phyloP scores from a whole-genome alignment of 2,113 vertebrate species.

The Callopanchax toddi region DNA sequence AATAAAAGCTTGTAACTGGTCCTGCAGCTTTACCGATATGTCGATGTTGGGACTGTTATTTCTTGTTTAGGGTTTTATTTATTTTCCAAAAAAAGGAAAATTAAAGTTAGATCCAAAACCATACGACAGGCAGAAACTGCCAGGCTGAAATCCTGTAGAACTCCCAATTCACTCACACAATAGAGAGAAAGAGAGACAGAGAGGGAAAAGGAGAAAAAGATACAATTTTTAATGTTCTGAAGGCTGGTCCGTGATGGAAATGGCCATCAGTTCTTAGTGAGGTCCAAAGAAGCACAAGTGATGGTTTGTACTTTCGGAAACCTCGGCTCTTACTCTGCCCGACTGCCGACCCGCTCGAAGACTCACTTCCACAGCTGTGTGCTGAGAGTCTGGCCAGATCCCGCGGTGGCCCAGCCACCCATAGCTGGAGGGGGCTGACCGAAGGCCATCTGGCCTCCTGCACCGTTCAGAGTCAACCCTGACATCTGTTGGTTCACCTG shows the following conservation, averaged over 20 bases:
- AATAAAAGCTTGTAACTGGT: conserved; percentile 86
- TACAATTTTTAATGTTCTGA: conserved; percentile 65
- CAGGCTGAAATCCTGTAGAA: conserved; percentile 79
- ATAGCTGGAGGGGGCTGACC: conserved; percentile 85
- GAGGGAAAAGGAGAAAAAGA: conserved; percentile 44
- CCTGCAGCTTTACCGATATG: conserved; percentile 85
- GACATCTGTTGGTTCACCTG: conserved; percentile 97
- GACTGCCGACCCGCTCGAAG: conserved; percentile 52
- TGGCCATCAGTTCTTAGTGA: conserved; percentile 60
- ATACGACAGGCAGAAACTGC: conserved; percentile 82
- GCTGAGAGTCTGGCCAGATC: conserved; percentile 93
- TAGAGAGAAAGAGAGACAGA: conserved; percentile 79
- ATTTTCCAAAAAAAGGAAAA: conserved; percentile 75
- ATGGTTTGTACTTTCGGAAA: conserved; percentile 41
- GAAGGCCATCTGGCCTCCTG: conserved; percentile 80
- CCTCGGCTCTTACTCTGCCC: conserved; percentile 48
- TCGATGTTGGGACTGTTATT: conserved; percentile 71
- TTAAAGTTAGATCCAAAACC: conserved; percentile 72
- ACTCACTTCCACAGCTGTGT: conserved; percentile 96
- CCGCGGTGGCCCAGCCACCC: conserved; percentile 85
- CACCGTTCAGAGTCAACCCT: conserved; percentile 84
- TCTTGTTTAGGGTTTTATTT: conserved; percentile 5
- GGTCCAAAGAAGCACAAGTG: conserved; percentile 40
- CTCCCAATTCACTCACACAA: conserved; percentile 88
- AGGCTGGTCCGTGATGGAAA: conserved; percentile 59